phyloP scores from a whole-genome alignment of 92 coral and sea anemone genomes.

The Zoanthus solanderi region DNA sequence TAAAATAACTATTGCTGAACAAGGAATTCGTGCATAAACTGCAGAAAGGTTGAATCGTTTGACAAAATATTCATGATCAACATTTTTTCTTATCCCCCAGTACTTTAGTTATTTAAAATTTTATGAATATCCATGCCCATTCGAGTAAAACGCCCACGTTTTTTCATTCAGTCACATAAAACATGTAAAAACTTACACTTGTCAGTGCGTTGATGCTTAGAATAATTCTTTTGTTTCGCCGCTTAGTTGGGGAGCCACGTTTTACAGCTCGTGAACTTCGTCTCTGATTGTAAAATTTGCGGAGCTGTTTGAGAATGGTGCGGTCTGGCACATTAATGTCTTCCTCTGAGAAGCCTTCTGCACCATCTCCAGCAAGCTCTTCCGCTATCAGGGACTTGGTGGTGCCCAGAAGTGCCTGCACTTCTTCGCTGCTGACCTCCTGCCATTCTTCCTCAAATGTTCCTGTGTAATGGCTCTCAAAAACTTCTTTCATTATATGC shows the following conservation, averaged over 20 bases:
- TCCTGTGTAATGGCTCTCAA: background rate
- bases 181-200: background rate
- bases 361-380: slow-evolving; percentile 15
- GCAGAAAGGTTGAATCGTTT: background rate
- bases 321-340: slow-evolving; percentile 6
- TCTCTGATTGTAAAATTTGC: slow-evolving; percentile 3
- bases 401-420: background rate
- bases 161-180: background rate
- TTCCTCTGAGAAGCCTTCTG: background rate
- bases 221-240: background rate
- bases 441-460: slow-evolving; percentile 13
- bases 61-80: slow-evolving; percentile 6
- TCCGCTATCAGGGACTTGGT: slow-evolving; percentile 15
- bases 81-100: background rate
- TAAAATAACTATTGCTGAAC: background rate
- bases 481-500: background rate
- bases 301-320: slow-evolving; percentile 4
- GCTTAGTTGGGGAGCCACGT: background rate
- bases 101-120: background rate
- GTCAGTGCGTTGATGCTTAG: slow-evolving; percentile 1
- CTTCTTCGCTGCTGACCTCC: slow-evolving; percentile 5
- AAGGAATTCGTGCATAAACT: background rate
- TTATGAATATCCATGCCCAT: background rate
- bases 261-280: background rate
- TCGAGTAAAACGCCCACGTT: background rate